These are phyloP conservation scores for Drosophila tristis DNA, from an alignment of 1,140 invertebrate species.

Conservation along the genomic window DNA sequence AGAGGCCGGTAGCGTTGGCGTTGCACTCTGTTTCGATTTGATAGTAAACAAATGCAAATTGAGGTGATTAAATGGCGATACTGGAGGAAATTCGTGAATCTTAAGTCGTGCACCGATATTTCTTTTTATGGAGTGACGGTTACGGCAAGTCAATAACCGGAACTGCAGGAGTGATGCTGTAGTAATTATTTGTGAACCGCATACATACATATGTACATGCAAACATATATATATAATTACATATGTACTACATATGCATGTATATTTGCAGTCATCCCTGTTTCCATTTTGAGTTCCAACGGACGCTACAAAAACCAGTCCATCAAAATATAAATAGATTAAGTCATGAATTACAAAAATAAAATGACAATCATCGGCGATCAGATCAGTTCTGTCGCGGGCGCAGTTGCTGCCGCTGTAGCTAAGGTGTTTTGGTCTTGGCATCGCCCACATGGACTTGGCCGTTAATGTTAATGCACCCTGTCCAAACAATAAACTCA, in stretches of 20 bases:
- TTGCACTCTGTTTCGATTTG: constrained; percentile 41
- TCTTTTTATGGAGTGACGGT: constrained; percentile 11
- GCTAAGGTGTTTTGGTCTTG: constrained; percentile 62
- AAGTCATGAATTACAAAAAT: constrained; percentile 79
- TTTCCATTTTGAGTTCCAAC: constrained; percentile 26
- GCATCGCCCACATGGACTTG: constrained; percentile 63
- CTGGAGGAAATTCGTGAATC: constrained; percentile 17
- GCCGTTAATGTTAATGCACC: constrained; percentile 43
- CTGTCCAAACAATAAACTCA: constrained; percentile 79
- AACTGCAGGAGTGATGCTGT: too few relatives aligned
- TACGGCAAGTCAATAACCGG: background rate
- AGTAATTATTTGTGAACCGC: too few relatives aligned
- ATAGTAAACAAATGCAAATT: constrained; percentile 73
- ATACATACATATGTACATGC: too few relatives aligned
- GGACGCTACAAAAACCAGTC: constrained; percentile 33
- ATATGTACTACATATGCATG: constrained; percentile 5
- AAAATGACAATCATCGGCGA: constrained; percentile 71
- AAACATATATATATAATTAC: too few relatives aligned
- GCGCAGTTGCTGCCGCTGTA: constrained; percentile 1
- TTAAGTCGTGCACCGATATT: constrained; percentile 15
- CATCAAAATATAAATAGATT: constrained; percentile 58
- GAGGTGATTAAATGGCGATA: constrained; percentile 64
- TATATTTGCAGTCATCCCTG: constrained; percentile 32
- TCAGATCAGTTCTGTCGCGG: constrained; percentile 20
- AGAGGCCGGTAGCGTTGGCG: constrained; percentile 24